Percentiles rank a stretch among this genome's conserved stretches.
These are phyloP conservation scores for Aspidiotus rigidus DNA, from an alignment of 2,888 invertebrate genomes.

Conservation along the genomic window DNA sequence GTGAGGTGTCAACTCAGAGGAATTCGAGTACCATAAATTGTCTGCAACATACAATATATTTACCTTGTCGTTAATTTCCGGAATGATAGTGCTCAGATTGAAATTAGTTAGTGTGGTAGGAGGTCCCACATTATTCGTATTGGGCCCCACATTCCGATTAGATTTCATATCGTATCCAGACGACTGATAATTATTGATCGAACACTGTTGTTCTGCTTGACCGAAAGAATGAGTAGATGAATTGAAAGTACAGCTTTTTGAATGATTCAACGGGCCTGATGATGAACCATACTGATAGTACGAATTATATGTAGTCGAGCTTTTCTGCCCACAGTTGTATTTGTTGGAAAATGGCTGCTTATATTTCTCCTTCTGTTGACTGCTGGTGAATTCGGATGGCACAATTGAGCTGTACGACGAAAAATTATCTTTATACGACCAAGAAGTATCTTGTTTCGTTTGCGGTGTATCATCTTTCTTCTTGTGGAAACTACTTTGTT, in stretches of 20 bases:
- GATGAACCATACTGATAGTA: conserved; percentile 14
- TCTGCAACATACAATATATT: conserved; percentile 4
- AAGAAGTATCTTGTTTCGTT: conserved; percentile 18
- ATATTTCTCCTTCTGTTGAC: conserved; percentile 13
- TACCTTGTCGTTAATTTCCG: conserved; percentile 63
- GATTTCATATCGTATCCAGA: conserved; percentile 26
- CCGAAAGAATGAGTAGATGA: conserved; percentile 13
- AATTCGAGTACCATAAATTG: no score
- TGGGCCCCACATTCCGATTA: conserved; percentile 9
- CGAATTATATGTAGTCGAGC: conserved; percentile 7
- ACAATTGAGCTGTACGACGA: conserved; percentile 14
- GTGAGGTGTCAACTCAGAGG: no score
- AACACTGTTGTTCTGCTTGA: conserved; percentile 8
- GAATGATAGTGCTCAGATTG: conserved; percentile 72
- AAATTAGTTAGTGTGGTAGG: conserved; percentile 61
- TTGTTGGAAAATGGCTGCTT: conserved; percentile 21
- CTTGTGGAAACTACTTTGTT: conserved; percentile 15
- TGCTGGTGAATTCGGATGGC: background rate
- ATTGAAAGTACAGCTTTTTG: conserved; percentile 21
- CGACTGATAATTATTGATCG: conserved; percentile 2
- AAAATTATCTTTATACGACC: conserved; percentile 13
- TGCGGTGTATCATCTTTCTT: conserved; percentile 21
- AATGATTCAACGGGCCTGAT: background rate
- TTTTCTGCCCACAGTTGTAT: conserved; percentile 14
- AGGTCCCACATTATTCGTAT: conserved; percentile 15